Percentiles rank a stretch among this genome's conserved stretches.
Conservation (phyloP, 2,797 vertebrate species). For the Peromyscus melanophrys region DNA sequence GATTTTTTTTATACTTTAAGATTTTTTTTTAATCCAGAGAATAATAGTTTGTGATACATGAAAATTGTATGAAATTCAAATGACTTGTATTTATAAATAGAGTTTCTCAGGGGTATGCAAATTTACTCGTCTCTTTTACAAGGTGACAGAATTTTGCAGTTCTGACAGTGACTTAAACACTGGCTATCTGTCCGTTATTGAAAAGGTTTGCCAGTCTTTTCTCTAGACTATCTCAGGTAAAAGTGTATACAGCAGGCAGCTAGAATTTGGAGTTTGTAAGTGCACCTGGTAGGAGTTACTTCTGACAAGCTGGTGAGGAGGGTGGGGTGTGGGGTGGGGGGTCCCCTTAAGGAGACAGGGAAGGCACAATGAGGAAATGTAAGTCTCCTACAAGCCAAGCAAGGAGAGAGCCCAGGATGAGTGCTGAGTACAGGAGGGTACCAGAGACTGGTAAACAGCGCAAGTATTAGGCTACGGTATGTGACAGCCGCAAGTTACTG, state of each 20-base stretch:
- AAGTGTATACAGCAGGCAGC: not conserved
- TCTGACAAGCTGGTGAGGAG: too few species aligned
- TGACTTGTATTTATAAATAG: not conserved
- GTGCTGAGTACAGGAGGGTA: not conserved
- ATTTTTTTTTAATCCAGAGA: not conserved
- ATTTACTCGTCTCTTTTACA: not conserved
- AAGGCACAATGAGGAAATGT: not conserved
- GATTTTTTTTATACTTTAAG: conserved; percentile 2
- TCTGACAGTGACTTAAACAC: not conserved
- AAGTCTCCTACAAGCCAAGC: not conserved
- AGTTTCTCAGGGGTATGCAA: not conserved
- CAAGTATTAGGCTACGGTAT: not conserved
- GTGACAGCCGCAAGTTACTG: not conserved
- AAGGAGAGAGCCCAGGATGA: not conserved
- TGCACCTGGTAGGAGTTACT: not conserved
- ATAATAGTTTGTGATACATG: conserved; percentile 8
- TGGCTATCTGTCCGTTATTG: not conserved
- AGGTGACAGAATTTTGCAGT: not conserved
- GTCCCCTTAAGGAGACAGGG: not conserved
- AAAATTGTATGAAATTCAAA: conserved; percentile 1
- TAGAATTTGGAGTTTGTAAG: conserved; percentile 42
- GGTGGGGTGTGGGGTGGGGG: not conserved
- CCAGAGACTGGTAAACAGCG: not conserved
- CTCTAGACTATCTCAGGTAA: not conserved
- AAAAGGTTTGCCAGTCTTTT: not conserved